These are phyloP conservation scores for Peromyscus maniculatus DNA, from an alignment of 2,113 vertebrate genomes.

Conservation along the genomic window DNA sequence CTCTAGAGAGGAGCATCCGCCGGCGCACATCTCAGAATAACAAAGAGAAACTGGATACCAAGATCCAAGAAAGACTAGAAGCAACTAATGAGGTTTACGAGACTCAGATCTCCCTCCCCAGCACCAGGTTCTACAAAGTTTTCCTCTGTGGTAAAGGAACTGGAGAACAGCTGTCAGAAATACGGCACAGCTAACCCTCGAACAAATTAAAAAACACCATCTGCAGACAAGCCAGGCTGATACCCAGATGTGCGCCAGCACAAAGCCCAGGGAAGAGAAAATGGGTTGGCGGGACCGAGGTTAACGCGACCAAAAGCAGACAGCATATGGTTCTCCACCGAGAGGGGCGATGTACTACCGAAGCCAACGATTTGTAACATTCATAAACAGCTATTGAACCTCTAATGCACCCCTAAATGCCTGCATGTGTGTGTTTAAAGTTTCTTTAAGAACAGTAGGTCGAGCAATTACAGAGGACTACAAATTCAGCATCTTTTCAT, in stretches of 20 bases:
- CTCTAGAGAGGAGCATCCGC: slow-evolving; percentile 68
- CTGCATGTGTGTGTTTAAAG: slow-evolving; percentile 92
- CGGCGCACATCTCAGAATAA: slow-evolving; percentile 64
- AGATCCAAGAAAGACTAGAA: slow-evolving; percentile 62
- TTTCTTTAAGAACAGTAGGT: slow-evolving; percentile 94
- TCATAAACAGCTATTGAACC: slow-evolving; percentile 96
- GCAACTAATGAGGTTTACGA: slow-evolving; percentile 68
- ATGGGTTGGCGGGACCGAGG: slow-evolving; percentile 82
- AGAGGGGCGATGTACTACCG: slow-evolving; percentile 68
- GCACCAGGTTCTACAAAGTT: slow-evolving; percentile 77
- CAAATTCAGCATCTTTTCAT: slow-evolving; percentile 98
- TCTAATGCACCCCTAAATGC: slow-evolving; percentile 93
- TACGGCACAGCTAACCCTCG: slow-evolving; percentile 77
- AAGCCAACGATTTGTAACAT: slow-evolving; percentile 85
- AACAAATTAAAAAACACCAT: slow-evolving; percentile 84
- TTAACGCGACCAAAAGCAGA: slow-evolving; percentile 83
- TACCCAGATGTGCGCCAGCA: slow-evolving; percentile 84
- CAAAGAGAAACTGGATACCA: slow-evolving; percentile 63
- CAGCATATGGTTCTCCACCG: slow-evolving; percentile 82
- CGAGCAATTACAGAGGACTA: slow-evolving; percentile 98
- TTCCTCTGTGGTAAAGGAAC: slow-evolving; percentile 79
- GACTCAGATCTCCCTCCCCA: slow-evolving; percentile 72
- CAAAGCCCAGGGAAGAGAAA: slow-evolving; percentile 84
- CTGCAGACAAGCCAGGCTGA: slow-evolving; percentile 82
- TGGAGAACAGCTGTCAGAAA: slow-evolving; percentile 86